Conservation (phyloP, 2,113 vertebrate species). For the Protomyctophum bolini region DNA sequence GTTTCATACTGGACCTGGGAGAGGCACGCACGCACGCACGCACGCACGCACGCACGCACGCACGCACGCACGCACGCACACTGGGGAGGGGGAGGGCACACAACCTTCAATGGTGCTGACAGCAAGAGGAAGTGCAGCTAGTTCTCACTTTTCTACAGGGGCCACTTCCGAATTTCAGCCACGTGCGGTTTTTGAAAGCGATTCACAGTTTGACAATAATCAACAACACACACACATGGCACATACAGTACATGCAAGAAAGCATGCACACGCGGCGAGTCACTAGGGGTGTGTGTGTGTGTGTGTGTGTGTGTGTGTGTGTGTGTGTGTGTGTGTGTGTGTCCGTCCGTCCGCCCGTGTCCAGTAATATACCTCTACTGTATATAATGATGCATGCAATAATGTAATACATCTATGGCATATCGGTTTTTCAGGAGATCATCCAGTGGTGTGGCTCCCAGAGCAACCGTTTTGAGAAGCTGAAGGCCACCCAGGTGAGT, state of each 20-base stretch:
- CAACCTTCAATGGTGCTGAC: background rate
- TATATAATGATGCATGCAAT: background rate
- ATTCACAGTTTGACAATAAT: no score
- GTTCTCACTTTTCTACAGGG: no score
- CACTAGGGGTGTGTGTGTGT: no score
- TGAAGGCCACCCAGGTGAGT: slow-evolving; percentile 80
- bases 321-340: no score
- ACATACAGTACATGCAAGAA: no score
- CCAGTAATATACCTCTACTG: background rate
- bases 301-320: no score
- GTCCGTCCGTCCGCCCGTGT: no score
- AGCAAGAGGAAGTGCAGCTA: no score
- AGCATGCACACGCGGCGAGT: no score
- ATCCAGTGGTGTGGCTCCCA: slow-evolving; percentile 86
- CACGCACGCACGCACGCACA: background rate
- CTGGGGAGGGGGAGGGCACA: background rate
- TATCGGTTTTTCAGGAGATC: slow-evolving; percentile 76
- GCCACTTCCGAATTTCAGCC: no score
- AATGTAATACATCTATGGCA: background rate
- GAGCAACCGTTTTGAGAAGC: slow-evolving; percentile 81
- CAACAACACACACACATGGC: no score
- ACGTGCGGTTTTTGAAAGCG: no score
- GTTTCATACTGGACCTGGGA: slow-evolving; percentile 92
- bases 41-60: background rate
- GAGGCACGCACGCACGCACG: slow-evolving; percentile 64